Evolutionary conservation across 2,888 invertebrate species (phyloP).

Genomic region (Acutogordius australiensis): DNA sequence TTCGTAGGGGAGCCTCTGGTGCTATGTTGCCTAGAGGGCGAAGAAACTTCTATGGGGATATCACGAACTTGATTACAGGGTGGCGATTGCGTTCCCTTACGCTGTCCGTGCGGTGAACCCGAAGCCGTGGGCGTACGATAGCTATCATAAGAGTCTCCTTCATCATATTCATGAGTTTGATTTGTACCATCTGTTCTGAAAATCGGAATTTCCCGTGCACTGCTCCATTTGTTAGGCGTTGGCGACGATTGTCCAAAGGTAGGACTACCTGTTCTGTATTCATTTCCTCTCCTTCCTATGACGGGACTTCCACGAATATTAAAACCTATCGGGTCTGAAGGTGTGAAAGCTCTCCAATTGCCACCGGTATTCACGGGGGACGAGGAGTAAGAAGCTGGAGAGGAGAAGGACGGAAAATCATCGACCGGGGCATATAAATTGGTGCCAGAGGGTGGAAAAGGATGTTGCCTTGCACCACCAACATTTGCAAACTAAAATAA

Average conservation of each 20-base stretch:
- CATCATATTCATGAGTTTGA: not conserved
- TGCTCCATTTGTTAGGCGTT: not conserved
- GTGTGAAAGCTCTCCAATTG: not conserved
- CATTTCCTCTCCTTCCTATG: no score
- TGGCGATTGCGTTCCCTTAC: not conserved
- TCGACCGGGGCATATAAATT: no score
- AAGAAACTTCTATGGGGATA: not conserved
- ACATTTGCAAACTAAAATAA: no score
- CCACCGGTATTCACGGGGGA: not conserved
- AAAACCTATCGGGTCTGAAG: not conserved
- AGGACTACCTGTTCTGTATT: not conserved
- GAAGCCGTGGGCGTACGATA: no score
- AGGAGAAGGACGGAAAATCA: not conserved
- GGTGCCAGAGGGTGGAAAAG: no score
- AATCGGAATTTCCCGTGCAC: not conserved
- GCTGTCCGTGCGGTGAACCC: no score
- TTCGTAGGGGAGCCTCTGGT: not conserved
- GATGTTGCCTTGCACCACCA: no score
- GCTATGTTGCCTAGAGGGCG: not conserved
- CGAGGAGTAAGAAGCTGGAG: not conserved
- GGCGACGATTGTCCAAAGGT: no score
- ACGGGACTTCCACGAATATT: not conserved
- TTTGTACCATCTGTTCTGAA: not conserved
- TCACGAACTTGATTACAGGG: not conserved
- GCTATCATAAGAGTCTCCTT: not conserved